These are phyloP conservation scores for Nannospalax galili DNA, from an alignment of 2,113 vertebrate species.

Conservation along the genomic window DNA sequence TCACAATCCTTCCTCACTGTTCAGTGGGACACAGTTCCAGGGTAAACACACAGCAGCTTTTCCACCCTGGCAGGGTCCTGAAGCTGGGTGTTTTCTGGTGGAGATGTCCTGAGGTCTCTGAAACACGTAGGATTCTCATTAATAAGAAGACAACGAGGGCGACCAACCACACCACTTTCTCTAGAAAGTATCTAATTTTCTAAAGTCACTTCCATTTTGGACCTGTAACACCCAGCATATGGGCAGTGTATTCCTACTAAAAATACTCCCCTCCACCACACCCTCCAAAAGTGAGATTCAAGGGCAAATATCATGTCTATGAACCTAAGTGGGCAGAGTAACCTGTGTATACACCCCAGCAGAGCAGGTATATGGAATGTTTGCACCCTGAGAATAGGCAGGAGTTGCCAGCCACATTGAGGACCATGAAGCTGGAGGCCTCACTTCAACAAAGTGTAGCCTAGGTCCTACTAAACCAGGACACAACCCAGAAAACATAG, in stretches of 20 bases:
- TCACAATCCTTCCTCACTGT: background rate
- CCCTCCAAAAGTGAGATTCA: background rate
- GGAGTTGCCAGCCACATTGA: background rate
- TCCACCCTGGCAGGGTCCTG: background rate
- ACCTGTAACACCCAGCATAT: background rate
- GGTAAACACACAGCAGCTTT: background rate
- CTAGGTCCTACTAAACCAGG: background rate
- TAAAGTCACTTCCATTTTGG: background rate
- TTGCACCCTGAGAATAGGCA: rapidly evolving
- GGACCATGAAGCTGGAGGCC: background rate
- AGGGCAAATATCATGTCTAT: background rate
- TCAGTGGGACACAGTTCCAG: background rate
- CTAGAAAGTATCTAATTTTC: background rate
- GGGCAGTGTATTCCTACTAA: background rate
- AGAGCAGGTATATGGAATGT: rapidly evolving
- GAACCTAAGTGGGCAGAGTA: background rate
- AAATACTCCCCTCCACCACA: background rate
- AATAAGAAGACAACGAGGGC: background rate
- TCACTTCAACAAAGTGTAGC: background rate
- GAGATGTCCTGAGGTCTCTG: background rate
- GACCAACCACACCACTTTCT: background rate
- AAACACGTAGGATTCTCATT: background rate
- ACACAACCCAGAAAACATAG: background rate
- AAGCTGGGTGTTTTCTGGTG: background rate
- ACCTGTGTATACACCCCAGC: background rate